Evolutionary conservation across 2,888 invertebrate species (phyloP), one percentile per base, ranked within the genome.

Genomic region (Meiosimyza decipiens): DNA sequence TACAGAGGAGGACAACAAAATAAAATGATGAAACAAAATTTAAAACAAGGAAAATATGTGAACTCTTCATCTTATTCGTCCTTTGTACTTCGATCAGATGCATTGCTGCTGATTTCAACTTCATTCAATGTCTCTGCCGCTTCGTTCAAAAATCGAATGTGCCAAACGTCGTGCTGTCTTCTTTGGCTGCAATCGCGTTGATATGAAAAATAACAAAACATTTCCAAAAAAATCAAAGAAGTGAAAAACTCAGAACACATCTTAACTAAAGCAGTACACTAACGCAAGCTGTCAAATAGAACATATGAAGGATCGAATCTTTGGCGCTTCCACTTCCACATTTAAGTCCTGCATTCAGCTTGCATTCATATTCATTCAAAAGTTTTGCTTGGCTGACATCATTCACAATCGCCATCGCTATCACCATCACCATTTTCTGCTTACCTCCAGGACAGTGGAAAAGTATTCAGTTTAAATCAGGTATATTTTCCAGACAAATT

Each of bases 1-100:
- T 77, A 82, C 82, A 82, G 83, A 82, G 83, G 80, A 83, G 18
- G 6, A 47, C 49, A 50, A 47, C 49, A 50, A 64, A 64, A 40
- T 40, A 40, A 40, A 40, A 40, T 28, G 9, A 40, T 40, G 9
- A 40, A 7, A 40, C 2, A 40, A 40, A 40, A 4, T 28, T 28
- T 28, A 28, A 28, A 28, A 28, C 28, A 28, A 28, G 28, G 3
- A 40, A 40, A 40, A 40, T 40, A 40, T 40, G 9, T 40, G 40
- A 40, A 40, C 40, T 40, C 40, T 40, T 40, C 40, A 40, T 40
- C 40, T 9, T 40, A 9, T 40, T 40, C 40, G 40, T 40, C 9
- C 40, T 40, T 40, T 40, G 40, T 40, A 40, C 40, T 40, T 40
- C 40, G 40, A 0, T 9, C 7, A 9, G 40, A 40, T 40, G 40